Base-by-base conservation (phyloP, 2,888 invertebrate species). In the Ceratothoa steindachneri region DNA sequence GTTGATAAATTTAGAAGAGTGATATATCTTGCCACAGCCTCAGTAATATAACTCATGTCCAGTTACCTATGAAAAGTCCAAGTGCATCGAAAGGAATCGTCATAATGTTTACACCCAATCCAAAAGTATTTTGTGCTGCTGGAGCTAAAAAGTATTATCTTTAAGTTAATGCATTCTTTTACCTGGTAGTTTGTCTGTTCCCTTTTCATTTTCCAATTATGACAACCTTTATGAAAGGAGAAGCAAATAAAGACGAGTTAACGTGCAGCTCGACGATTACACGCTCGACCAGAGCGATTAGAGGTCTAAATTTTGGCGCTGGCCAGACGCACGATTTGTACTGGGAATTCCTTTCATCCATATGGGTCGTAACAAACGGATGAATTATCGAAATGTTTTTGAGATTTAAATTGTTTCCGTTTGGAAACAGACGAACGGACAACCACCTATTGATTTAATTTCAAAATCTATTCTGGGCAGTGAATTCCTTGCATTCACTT, bases 341-440 rank as follows among this genome's bases (percentile, higher is more conserved):
- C 15, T 41, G 7, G 41, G 41, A 41, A 41, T 41, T 41, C 41
- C 41, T 41, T 41, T 41, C 41, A 41, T 41, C 41, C 41, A 41
- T 41, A 41, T n/a, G 41, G 41, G 15, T 15, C 7, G 41, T 41
- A 24, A 60, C 60, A 24, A 24, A 60, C 3, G 12, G 27, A 60
- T 60, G 60, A 60, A 60, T 60, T 60, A 60, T 60, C 60, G 60
- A 60, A 60, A 24, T 60, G 27, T 60, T 60, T 60, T 60, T 60
- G 60, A 60, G 60, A 60, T 60, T 60, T 60, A 60, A 60, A 60
- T 60, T 60, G 60, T 60, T 60, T 60, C 60, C 24, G 60, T 24
- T n/a, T 3, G 3, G 12, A 60, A 1, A 55, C 19, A 24, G 60
- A 7, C 60, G 60, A 24, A 60, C 19, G 24, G 60, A 41, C 41